These are phyloP conservation scores for Atherinomorus stipes DNA, from an alignment of 2,113 vertebrate genomes.

Conservation along the genomic window DNA sequence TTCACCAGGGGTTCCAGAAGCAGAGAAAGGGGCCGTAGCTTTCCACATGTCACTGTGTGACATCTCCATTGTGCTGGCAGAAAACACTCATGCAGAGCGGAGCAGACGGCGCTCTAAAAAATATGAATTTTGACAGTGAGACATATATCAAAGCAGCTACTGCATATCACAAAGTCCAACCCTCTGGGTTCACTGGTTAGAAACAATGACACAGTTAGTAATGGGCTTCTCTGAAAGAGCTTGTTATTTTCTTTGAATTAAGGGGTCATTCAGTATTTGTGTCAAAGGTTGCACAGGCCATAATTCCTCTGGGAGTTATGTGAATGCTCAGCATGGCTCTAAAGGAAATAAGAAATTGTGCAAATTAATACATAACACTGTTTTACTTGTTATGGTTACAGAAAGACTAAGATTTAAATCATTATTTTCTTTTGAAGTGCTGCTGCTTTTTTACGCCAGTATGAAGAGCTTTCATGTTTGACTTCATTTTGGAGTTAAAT, in stretches of 20 bases:
- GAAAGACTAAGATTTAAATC: background rate
- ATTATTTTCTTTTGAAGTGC: background rate
- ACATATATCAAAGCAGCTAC: conserved; percentile 64
- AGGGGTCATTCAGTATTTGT: conserved; percentile 42
- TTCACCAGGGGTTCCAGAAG: conserved; percentile 49
- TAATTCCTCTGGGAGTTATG: background rate
- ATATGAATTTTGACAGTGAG: conserved; percentile 66
- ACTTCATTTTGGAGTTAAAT: background rate
- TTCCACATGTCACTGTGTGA: conserved; percentile 63
- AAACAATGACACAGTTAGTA: conserved; percentile 56
- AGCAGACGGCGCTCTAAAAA: conserved; percentile 46
- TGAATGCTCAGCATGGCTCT: background rate
- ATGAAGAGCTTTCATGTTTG: background rate
- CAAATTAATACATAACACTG: background rate
- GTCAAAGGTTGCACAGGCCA: conserved; percentile 44
- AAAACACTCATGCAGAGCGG: conserved; percentile 60
- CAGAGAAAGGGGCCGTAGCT: conserved; percentile 51
- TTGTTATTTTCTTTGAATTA: conserved; percentile 32
- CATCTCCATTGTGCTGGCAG: conserved; percentile 69
- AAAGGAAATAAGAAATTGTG: background rate
- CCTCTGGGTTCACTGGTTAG: conserved; percentile 42
- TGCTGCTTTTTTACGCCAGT: too few relatives aligned
- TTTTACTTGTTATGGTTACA: background rate
- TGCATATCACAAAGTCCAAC: conserved; percentile 52
- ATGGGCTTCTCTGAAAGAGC: conserved; percentile 24